A percentile compares a stretch with the other conserved stretches of the same genome.
Conservation (phyloP, 35 echinoderm and acorn worm genomes). For the Lytechinus variegatus region DNA sequence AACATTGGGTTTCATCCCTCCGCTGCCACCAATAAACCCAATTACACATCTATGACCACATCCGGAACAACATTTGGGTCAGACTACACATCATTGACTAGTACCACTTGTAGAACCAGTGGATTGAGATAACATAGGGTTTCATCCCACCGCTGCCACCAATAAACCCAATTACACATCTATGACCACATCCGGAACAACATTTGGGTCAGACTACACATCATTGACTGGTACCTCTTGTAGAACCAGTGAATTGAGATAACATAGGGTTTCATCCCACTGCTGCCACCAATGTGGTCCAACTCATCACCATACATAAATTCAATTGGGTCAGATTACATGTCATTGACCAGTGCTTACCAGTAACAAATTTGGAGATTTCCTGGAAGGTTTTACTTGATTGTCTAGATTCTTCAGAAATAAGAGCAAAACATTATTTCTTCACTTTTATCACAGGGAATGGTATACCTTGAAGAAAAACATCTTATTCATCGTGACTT, state of each 20-base stretch:
- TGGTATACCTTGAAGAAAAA: slow-evolving; percentile 96
- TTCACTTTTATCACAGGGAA: slow-evolving; percentile 63
- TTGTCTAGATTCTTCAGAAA: too few relatives aligned
- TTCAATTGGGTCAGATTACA: neutral
- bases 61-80: too few relatives aligned
- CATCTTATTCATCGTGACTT: slow-evolving; percentile 96
- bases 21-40: too few relatives aligned
- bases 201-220: too few relatives aligned
- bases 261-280: neutral
- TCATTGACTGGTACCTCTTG: too few relatives aligned
- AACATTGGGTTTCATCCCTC: too few relatives aligned
- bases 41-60: too few relatives aligned
- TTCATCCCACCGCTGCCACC: neutral
- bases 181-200: neutral
- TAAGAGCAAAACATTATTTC: neutral
- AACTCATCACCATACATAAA: neutral
- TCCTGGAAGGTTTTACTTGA: too few relatives aligned
- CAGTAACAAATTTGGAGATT: too few relatives aligned
- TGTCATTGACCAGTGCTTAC: neutral
- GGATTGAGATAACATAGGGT: too few relatives aligned
- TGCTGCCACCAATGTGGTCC: neutral
- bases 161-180: neutral
- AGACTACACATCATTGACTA: too few relatives aligned
- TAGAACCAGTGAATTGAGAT: neutral
- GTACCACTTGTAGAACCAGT: too few relatives aligned